Percentiles rank a stretch among this genome's conserved stretches.
phyloP scores from a whole-genome alignment of 2,113 vertebrate species.

The Cichladusa arquata region DNA sequence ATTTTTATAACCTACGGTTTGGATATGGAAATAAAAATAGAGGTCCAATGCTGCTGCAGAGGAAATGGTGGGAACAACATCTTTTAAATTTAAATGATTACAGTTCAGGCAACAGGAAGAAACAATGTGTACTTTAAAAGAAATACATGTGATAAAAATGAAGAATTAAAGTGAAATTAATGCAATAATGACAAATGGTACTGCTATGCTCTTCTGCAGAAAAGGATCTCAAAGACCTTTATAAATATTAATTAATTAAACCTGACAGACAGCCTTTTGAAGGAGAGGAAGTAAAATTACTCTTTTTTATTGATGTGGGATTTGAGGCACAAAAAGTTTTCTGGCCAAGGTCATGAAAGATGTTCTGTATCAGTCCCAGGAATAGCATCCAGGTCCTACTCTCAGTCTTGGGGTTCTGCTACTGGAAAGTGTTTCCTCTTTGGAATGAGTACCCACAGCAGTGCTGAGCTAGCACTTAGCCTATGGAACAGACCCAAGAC shows the following conservation, averaged over 20 bases:
- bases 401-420: background rate
- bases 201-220: background rate
- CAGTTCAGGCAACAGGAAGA: constrained; percentile 19
- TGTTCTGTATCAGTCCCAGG: background rate
- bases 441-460: background rate
- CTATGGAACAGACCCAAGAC: background rate
- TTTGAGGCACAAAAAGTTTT: constrained; percentile 32
- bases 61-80: background rate
- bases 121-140: constrained; percentile 21
- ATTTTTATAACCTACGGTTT: background rate
- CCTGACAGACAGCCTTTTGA: constrained; percentile 46
- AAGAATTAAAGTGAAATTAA: constrained; percentile 42
- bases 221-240: constrained; percentile 23
- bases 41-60: background rate
- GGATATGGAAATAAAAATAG: background rate
- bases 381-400: background rate
- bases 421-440: background rate
- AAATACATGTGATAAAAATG: constrained; percentile 31
- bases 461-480: background rate
- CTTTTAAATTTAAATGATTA: constrained; percentile 6
- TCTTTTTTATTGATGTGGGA: constrained; percentile 24
- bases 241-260: constrained; percentile 56
- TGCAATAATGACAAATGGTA: constrained; percentile 35
- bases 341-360: constrained; percentile 17
- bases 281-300: constrained; percentile 39